Evolutionary conservation across 2,888 invertebrate species (phyloP), one percentile per base, ranked within the genome.

Genomic region (Sycophila texana): DNA sequence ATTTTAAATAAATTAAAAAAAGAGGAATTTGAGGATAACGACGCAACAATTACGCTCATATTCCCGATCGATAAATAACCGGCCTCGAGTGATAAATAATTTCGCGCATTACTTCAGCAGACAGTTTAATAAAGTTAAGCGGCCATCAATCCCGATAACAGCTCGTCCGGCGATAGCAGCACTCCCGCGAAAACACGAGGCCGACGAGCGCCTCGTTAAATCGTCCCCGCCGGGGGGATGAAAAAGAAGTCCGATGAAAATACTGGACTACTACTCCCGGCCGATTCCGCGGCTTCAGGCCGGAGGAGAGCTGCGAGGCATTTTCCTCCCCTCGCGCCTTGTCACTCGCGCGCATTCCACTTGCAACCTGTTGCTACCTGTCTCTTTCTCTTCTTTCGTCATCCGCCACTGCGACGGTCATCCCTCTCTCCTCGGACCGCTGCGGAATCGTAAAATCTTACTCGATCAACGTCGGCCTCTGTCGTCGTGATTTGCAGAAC

Each of bases 321-420:
- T 75, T 51, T 51, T 79, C 79, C 81, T 81, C 79, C 86, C 82
- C 81, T 82, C 79, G 77, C 79, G 78, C 83, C 84, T 88, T 88
- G 88, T 88, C 86, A 88, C 86, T 86, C 85, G 85, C 86, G 87
- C 87, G 87, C 87, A 86, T 88, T 88, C 86, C 83, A 86, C 88
- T 88, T 87, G 86, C 89, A 89, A 89, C 89, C 89, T 89, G 89
- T 89, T 89, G 89, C 89, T 87, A 82, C 86, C 87, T 87, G 86
- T 86, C 84, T 84, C 83, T 77, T 83, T 65, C 84, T 83, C 84
- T 83, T 84, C 75, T 75, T 82, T 82, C 82, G 75, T 77, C 82
- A 70, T 78, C 75, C 76, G 65, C 74, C 79, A 7, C 4, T 26
- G 22, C 20, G 70, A 18, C 53, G 74, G 74, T 75, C 63, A 70